Base-by-base conservation (phyloP, 1,140 invertebrate species). In the Brachionus sp. region DNA sequence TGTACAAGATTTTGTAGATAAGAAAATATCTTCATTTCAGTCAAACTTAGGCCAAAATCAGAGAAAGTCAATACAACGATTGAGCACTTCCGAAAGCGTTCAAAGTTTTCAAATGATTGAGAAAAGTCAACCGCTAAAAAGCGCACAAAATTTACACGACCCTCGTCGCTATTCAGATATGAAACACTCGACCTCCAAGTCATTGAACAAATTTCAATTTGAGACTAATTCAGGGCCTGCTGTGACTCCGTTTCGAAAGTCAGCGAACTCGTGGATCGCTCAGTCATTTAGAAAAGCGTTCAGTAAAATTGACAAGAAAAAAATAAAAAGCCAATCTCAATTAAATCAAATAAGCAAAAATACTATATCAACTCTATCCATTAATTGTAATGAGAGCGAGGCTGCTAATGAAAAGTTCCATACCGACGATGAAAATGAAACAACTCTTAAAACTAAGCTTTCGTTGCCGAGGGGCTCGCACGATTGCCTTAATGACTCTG, bases 201-300 rank as follows among this genome's bases (percentile, higher is more conserved):
- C 75, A 37, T n/a, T 62, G 37, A 62, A 33, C 19, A 62, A 78
- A 33, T 46, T 57, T 23, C 44, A 78, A 35, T 23, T 53, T 16
- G 46, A 78, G 5, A 33, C 29, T 9, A 33, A 46, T 23, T 39
- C 25, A 9, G n/a, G 13, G 10, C 23, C 6, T n/a, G 6, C 12
- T 12, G 29, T 78, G 16, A 33, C 44, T 33, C 77, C 77, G 19
- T 12, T 62, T 19, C 50, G 77, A 62, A 80, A 80, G 57, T 62
- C 77, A 35, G 39, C 50, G 0, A 57, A 80, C 19, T 80, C 77
- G 13, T 80, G 77, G 77, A 62, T 80, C 2, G 77, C 77, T 33
- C 77, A 80, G 39, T 80, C 77, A 4, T 80, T 80, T 62, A 50
- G 77, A 13, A 57, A 66, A 57, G 77, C 77, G 0, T 80, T 80